Percentiles rank a stretch among this genome's conserved stretches.
phyloP scores from a whole-genome alignment of 30 jellyfish, hydroid and myxozoan species.

The Turritopsis dohrnii region DNA sequence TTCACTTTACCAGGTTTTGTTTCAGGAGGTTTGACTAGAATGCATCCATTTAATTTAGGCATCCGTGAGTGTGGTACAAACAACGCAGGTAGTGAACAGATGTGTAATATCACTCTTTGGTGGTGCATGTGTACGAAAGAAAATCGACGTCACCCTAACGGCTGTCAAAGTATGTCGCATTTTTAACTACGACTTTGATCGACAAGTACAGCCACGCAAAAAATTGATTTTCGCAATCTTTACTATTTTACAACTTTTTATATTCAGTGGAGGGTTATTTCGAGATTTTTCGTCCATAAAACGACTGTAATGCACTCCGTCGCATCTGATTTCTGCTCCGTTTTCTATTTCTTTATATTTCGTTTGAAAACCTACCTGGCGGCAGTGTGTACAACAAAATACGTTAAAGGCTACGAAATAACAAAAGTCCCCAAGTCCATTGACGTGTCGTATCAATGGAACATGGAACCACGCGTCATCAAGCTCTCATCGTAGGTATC shows the following conservation, averaged over 20 bases:
- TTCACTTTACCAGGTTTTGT: too few species aligned
- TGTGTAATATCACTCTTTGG: slow-evolving; percentile 83
- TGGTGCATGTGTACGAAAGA: slow-evolving; percentile 81
- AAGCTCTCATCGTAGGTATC: slow-evolving; percentile 73
- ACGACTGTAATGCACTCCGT: not conserved
- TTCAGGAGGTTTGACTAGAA: too few species aligned
- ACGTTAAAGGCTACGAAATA: slow-evolving; percentile 75
- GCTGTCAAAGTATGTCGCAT: slow-evolving; percentile 58
- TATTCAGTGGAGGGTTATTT: not conserved
- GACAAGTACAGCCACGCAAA: not conserved
- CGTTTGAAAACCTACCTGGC: slow-evolving; percentile 60
- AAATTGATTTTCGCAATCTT: not conserved
- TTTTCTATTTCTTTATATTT: not conserved
- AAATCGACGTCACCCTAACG: slow-evolving; percentile 48
- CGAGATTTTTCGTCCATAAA: not conserved
- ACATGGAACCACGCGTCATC: slow-evolving; percentile 76
- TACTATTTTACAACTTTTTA: not conserved
- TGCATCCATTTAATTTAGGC: slow-evolving; percentile 31
- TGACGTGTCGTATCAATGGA: slow-evolving; percentile 64
- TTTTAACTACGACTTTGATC: not conserved
- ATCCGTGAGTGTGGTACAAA: slow-evolving; percentile 76
- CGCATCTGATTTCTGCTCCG: not conserved
- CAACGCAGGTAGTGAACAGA: slow-evolving; percentile 93
- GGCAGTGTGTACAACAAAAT: slow-evolving; percentile 64
- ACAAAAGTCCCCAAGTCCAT: not conserved